These are phyloP conservation scores for Hydraecia micacea DNA, from an alignment of 2,888 invertebrate genomes.

Conservation along the genomic window DNA sequence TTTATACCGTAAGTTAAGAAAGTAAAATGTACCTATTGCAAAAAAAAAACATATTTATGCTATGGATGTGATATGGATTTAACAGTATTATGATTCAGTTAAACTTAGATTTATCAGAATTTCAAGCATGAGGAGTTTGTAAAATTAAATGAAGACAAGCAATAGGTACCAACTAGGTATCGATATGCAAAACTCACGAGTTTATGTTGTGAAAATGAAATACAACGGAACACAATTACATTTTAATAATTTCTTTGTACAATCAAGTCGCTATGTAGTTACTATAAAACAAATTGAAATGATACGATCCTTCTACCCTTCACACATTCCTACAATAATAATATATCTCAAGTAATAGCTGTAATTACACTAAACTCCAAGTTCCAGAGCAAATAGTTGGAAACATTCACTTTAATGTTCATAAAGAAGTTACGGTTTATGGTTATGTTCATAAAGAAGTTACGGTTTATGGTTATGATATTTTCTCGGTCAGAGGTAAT, in stretches of 20 bases:
- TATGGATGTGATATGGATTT: neutral
- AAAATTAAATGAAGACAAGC: neutral
- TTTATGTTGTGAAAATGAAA: neutral
- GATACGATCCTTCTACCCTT: no score
- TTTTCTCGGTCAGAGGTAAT: no score
- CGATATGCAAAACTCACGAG: neutral
- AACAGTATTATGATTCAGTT: neutral
- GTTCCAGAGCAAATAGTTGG: constrained; percentile 16
- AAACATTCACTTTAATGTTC: constrained; percentile 15
- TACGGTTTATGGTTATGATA: no score
- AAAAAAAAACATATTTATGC: neutral
- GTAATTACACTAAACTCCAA: constrained; percentile 2
- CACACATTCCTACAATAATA: neutral
- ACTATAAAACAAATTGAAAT: neutral
- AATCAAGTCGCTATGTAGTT: neutral
- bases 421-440: no score
- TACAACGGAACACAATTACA: neutral
- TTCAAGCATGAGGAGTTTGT: neutral
- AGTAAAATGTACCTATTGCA: neutral
- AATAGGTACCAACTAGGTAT: neutral
- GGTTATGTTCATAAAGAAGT: no score
- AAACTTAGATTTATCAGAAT: neutral
- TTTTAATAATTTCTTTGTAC: neutral
- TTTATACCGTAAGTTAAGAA: neutral
- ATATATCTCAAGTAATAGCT: constrained; percentile 6